Base-by-base conservation (phyloP, 2,888 invertebrate genomes). In the Ennomos quercinarius region DNA sequence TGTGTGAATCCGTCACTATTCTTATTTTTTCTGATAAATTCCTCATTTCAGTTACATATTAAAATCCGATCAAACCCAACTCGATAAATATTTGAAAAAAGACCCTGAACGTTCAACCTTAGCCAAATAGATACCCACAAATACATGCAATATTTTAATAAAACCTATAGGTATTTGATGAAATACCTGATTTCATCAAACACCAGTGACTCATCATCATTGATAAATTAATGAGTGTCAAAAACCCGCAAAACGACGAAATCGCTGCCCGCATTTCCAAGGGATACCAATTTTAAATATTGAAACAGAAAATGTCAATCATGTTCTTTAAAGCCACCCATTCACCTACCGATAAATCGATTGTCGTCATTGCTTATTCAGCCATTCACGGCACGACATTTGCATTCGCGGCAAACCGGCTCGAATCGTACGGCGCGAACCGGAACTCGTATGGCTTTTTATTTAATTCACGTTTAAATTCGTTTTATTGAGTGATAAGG, bases 331-430 rank as follows among this genome's bases (percentile, higher is more conserved):
- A 61, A 50, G 51, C 43, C 55, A 46, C 42, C 46, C 53, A 58
- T 57, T 51, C 57, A 38, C 40, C 47, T 44, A 11, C 49, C 43
- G 57, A 50, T 61, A 64, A 27, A 59, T 62, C 61, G 55, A 62
- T 61, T 59, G 51, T 59, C 49, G 57, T 48, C 59, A 60, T 57
- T 62, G 64, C 49, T 61, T 66, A 60, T 64, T 66, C 66, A 60
- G 48, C 51, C 59, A 57, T 59, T 59, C 44, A 48, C 54, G 41
- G 53, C 11, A 12, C 45, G 50, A 49, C 57, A 57, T 61, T 61
- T 57, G 53, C 61, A 61, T 61, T 57, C 59, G 59, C 27, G 59
- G 54, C 41, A 12, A 59, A 54, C 59, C 49, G 45, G 48, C 35
- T 49, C 11, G n/a, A n/a, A n/a, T n/a, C n/a, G 48, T 41, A 37